Conservation (phyloP, 1,140 invertebrate genomes). For the Brachionus manjavacas region DNA sequence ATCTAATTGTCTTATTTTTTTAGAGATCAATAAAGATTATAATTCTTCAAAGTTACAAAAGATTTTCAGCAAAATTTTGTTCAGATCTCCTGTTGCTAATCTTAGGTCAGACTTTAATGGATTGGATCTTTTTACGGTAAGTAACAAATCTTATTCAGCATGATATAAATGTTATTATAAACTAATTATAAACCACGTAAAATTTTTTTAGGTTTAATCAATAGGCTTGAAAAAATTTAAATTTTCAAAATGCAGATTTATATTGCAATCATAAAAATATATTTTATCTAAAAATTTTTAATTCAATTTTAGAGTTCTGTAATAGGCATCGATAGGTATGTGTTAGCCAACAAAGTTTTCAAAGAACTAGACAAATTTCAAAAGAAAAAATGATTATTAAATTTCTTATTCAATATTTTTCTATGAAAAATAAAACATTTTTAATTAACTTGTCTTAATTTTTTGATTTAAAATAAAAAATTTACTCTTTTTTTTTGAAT, state of each 20-base stretch:
- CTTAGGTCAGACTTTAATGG: conserved; percentile 50
- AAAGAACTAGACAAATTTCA: not conserved
- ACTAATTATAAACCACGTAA: not conserved
- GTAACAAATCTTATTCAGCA: not conserved
- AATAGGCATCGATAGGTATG: not conserved
- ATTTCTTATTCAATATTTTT: not conserved
- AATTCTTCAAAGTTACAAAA: not conserved
- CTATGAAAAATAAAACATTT: not conserved
- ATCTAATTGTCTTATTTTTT: not conserved
- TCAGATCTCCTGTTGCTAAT: conserved; percentile 49
- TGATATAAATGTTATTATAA: not conserved
- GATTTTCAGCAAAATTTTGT: conserved; percentile 30
- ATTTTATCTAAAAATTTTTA: too few relatives aligned
- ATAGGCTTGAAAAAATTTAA: not conserved
- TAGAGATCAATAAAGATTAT: not conserved
- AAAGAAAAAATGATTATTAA: not conserved
- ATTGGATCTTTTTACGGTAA: conserved; percentile 48
- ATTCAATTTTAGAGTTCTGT: conserved; percentile 31
- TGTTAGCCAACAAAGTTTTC: conserved; percentile 3
- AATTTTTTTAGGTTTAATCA: too few relatives aligned
- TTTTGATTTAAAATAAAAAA: too few relatives aligned
- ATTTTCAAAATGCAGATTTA: too few relatives aligned
- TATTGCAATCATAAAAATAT: too few relatives aligned
- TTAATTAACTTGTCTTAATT: too few relatives aligned
- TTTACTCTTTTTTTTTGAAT: too few relatives aligned